A percentile compares a stretch with the other conserved stretches of the same genome.
Evolutionary conservation across 2,888 invertebrate species (phyloP).

Genomic region (Hemithea aestivaria): DNA sequence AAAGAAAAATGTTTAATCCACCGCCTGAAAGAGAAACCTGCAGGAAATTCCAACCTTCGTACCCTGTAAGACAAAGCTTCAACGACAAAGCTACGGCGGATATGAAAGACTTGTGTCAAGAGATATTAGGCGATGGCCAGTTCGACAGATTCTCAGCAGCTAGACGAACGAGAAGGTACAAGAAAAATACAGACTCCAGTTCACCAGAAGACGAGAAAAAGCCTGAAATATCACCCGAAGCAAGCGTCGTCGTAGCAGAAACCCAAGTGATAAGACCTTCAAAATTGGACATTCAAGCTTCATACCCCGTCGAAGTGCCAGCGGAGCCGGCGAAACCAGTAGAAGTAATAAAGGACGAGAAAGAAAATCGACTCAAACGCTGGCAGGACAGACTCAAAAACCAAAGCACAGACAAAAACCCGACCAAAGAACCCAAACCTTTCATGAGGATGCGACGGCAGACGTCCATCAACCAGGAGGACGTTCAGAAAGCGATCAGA

Average conservation of each 20-base stretch:
- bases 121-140: slow-evolving; percentile 85
- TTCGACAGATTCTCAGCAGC: slow-evolving; percentile 92
- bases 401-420: slow-evolving; percentile 67
- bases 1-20: slow-evolving; percentile 83
- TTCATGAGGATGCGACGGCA: slow-evolving; percentile 80
- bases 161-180: slow-evolving; percentile 89
- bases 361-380: slow-evolving; percentile 80
- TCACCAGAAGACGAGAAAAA: slow-evolving; percentile 78
- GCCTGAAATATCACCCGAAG: slow-evolving; percentile 56
- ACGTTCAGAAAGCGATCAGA: slow-evolving; percentile 83
- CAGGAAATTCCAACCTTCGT: slow-evolving; percentile 68
- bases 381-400: slow-evolving; percentile 86
- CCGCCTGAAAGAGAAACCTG: slow-evolving; percentile 81
- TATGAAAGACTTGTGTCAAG: slow-evolving; percentile 70
- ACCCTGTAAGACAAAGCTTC: slow-evolving; percentile 38
- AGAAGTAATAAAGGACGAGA: slow-evolving; percentile 69
- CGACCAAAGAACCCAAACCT: slow-evolving; percentile 67
- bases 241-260: slow-evolving; percentile 72
- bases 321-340: slow-evolving; percentile 60
- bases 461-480: slow-evolving; percentile 84
- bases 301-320: slow-evolving; percentile 65
- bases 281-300: slow-evolving; percentile 73
- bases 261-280: slow-evolving; percentile 74
- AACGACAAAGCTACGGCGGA: slow-evolving; percentile 57
- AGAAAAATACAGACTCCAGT: slow-evolving; percentile 80